Evolutionary conservation across 2,113 vertebrate species (phyloP), one percentile per base, ranked within the genome.

Genomic region (Cathartes aura): DNA sequence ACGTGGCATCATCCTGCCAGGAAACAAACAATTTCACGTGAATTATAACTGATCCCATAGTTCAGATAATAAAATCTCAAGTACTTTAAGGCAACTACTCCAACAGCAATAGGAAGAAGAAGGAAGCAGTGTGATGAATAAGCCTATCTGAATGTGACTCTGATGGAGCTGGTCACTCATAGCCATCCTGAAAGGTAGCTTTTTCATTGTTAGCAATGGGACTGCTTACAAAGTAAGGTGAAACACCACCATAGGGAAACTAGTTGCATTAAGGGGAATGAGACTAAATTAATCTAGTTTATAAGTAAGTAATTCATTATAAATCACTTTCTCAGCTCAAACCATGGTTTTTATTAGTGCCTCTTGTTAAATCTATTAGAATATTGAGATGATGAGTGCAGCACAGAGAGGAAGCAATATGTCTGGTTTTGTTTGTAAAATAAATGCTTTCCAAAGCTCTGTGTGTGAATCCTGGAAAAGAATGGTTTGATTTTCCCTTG

Each of bases 401-500:
- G 72, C 90, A 90, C 32, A 86, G 62, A 97, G 32, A 20, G 48
- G 63, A 96, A 76, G 52, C 5, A 71, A 43, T 74, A 55, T 26
- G 48, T 63, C 84, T 89, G 45, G 70, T 23, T 59, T 74, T 73
- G 20, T 75, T 92, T 89, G 72, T 86, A 63, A 86, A 63, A 94
- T 50, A 96, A 91, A 82, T 83, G 43, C 58, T 89, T 90, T 96
- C 64, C 94, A 81, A 96, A 93, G 64, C 73, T 94, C 93, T 79
- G 1, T 56, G 48, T 86, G 82, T 59, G 24, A 80, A 87, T 87
- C 45, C 42, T 95, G 81, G 58, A 91, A 94, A 95, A 95, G 52
- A 91, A 87, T 82, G 95, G 70, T 18, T 97, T 95, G 84, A 45
- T 95, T 95, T 97, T 93, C 94, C 83, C 96, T 89, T 95, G 96